Evolutionary conservation across 2,888 invertebrate genomes (phyloP).

Genomic region (Drosophila prostipennis): DNA sequence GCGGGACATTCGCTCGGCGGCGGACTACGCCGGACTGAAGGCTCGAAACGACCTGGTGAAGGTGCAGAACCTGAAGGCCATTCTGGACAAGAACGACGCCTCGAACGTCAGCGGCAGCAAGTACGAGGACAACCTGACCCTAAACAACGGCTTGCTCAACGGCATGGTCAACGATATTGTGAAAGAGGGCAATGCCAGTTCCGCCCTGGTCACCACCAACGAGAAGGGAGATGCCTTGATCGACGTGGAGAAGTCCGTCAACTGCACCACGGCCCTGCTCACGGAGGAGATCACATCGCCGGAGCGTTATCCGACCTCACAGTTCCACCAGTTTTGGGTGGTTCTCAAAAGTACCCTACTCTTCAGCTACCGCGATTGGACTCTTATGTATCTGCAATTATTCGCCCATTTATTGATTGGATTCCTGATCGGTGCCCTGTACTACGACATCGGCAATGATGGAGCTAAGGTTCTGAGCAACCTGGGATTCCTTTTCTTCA

Average conservation of each 20-base stretch:
- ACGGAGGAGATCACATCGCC: constrained; percentile 88
- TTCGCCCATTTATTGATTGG: constrained; percentile 97
- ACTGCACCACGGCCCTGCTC: constrained; percentile 89
- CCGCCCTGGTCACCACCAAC: constrained; percentile 70
- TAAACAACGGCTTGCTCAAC: constrained; percentile 84
- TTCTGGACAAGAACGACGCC: constrained; percentile 86
- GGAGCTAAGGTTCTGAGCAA: constrained; percentile 98
- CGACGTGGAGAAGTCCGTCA: constrained; percentile 88
- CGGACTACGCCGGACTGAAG: constrained; percentile 88
- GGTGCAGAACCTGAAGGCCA: constrained; percentile 85
- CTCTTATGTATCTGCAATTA: constrained; percentile 96
- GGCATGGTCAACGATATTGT: constrained; percentile 88
- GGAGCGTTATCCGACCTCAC: constrained; percentile 92
- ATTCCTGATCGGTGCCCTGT: constrained; percentile 96
- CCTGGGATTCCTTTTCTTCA: constrained; percentile 98
- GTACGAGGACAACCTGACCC: constrained; percentile 80
- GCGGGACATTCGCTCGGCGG: constrained; percentile 90
- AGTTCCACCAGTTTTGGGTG: constrained; percentile 93
- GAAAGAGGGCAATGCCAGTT: constrained; percentile 69
- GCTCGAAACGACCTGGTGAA: constrained; percentile 85
- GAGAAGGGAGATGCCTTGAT: constrained; percentile 83
- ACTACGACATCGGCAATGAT: constrained; percentile 98
- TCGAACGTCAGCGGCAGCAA: constrained; percentile 81
- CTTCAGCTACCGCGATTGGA: constrained; percentile 96
- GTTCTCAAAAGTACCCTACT: constrained; percentile 93